Conservation (phyloP, 2,797 vertebrate species). For the Ptychobarbus kaznakovi region DNA sequence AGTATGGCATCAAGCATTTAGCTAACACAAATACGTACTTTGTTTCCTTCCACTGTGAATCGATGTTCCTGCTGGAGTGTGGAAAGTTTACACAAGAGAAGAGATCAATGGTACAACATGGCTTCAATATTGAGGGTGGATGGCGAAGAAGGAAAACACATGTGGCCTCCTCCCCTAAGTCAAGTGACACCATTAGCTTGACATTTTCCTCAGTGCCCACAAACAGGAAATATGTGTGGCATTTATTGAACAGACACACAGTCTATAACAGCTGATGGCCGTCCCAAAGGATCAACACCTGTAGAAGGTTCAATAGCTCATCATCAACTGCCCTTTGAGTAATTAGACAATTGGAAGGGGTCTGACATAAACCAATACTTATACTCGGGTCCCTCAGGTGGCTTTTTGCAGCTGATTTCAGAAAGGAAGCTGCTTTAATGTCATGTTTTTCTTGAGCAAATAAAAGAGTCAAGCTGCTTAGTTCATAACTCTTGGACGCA, state of each 20-base stretch:
- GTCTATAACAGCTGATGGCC: slow-evolving; percentile 66
- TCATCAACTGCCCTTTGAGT: slow-evolving; percentile 78
- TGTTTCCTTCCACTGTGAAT: slow-evolving; percentile 2
- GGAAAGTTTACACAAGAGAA: slow-evolving; percentile 32
- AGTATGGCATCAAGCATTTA: slow-evolving; percentile 5
- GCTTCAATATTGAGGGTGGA: slow-evolving; percentile 23
- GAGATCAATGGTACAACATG: slow-evolving; percentile 23
- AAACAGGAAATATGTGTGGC: slow-evolving; percentile 66
- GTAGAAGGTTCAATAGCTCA: slow-evolving; percentile 80
- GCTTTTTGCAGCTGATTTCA: slow-evolving; percentile 34
- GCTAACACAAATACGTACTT: slow-evolving; percentile 29
- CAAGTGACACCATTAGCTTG: slow-evolving; percentile 64
- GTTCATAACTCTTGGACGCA: slow-evolving; percentile 28
- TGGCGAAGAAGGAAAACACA: not conserved
- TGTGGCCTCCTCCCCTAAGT: slow-evolving; percentile 42
- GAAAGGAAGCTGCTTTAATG: slow-evolving; percentile 57
- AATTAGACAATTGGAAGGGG: slow-evolving; percentile 77
- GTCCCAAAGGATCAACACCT: slow-evolving; percentile 67
- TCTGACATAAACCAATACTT: slow-evolving; percentile 74
- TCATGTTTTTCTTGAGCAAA: slow-evolving; percentile 63
- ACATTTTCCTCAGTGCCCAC: slow-evolving; percentile 68
- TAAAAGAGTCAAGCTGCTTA: slow-evolving; percentile 45
- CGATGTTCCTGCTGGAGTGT: not conserved
- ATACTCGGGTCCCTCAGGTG: slow-evolving; percentile 52
- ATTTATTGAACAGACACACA: slow-evolving; percentile 70